Evolutionary conservation across 2,797 vertebrate genomes (phyloP).

Genomic region (Heteromormyrus szaboi): DNA sequence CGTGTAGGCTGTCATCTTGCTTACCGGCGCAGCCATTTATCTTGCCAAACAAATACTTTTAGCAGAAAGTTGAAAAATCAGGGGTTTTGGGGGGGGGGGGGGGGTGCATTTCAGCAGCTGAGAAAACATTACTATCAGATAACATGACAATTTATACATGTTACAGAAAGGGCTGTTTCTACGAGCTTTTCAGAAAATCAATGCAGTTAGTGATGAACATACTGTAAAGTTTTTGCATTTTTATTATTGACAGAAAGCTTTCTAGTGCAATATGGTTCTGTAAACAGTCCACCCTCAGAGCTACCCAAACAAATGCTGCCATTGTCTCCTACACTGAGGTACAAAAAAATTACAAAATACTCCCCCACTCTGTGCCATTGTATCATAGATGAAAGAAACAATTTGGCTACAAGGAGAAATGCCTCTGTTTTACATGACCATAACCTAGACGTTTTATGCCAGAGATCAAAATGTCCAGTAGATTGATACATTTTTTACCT

Average conservation of each 20-base stretch:
- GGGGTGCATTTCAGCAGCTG: neutral
- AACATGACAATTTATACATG: neutral
- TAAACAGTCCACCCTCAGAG: neutral
- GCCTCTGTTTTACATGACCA: neutral
- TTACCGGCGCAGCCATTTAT: constrained; percentile 68
- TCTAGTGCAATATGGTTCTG: neutral
- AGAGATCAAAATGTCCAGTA: neutral
- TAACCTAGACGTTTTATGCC: neutral
- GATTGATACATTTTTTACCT: neutral
- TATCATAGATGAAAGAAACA: neutral
- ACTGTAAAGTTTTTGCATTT: neutral
- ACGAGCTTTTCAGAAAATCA: neutral
- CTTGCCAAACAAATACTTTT: constrained; percentile 71
- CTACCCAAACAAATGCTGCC: neutral
- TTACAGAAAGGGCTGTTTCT: neutral
- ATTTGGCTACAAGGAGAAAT: neutral
- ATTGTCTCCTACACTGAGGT: neutral
- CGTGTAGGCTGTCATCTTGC: constrained; percentile 76
- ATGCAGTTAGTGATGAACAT: neutral
- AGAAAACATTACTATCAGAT: neutral
- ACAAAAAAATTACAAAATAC: neutral
- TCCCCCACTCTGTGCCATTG: neutral
- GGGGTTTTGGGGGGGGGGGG: neutral
- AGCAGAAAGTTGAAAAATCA: constrained; percentile 45
- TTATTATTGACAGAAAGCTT: neutral